These are phyloP conservation scores for Chlorops oryzae DNA, from an alignment of 1,140 invertebrate species.

Conservation along the genomic window DNA sequence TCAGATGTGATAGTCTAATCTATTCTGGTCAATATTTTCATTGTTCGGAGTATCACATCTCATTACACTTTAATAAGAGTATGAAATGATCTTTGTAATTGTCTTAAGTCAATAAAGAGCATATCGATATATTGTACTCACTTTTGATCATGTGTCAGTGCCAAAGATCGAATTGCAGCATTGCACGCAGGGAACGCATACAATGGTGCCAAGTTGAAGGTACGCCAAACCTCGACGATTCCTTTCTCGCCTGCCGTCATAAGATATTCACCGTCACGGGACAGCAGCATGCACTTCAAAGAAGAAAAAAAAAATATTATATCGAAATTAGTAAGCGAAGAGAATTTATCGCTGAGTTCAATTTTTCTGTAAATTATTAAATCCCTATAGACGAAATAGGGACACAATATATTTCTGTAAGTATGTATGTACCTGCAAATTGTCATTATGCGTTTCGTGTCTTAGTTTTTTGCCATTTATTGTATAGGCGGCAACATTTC, in stretches of 20 bases:
- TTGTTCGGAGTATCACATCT: no score
- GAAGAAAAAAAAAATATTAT: conserved; percentile 15
- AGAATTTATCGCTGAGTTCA: conserved; percentile 1
- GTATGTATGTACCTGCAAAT: conserved; percentile 70
- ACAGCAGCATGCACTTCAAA: conserved; percentile 83
- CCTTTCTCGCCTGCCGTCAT: conserved; percentile 95
- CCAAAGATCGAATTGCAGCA: conserved; percentile 84
- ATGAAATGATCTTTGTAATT: neutral
- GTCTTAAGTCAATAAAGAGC: neutral
- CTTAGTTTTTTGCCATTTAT: conserved; percentile 84
- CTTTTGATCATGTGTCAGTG: conserved; percentile 96
- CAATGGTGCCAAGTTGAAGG: conserved; percentile 91
- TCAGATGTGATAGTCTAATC: no score
- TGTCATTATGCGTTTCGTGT: conserved; percentile 88
- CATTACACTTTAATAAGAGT: no score
- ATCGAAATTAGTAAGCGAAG: neutral
- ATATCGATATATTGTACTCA: conserved; percentile 51
- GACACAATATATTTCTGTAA: neutral
- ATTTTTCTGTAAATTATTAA: neutral
- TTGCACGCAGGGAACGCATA: conserved; percentile 97
- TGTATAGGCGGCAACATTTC: conserved; percentile 87
- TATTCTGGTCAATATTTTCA: no score
- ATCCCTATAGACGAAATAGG: neutral
- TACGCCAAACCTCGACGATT: conserved; percentile 96
- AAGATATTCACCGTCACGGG: conserved; percentile 96